phyloP scores from a whole-genome alignment of 2,888 invertebrate genomes.

The Venusia cambrica region DNA sequence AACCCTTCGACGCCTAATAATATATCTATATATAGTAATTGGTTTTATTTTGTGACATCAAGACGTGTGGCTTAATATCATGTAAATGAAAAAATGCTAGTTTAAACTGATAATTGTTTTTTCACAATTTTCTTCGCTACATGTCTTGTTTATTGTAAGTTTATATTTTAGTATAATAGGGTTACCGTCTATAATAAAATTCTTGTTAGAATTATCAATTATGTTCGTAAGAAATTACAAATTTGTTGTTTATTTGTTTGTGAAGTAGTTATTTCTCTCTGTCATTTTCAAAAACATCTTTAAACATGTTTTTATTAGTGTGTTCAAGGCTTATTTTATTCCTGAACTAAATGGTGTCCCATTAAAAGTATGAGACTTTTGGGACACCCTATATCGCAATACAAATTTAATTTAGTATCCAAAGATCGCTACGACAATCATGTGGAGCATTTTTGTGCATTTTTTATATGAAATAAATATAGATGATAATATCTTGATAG shows the following conservation, averaged over 20 bases:
- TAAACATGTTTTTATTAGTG: conserved; percentile 4
- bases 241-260: no score
- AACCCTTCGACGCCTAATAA: conserved; percentile 14
- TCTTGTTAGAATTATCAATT: no score
- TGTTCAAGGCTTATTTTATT: conserved; percentile 10
- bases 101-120: no score
- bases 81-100: neutral
- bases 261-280: no score
- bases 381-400: conserved; percentile 3
- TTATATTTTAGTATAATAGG: no score
- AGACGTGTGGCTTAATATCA: conserved; percentile 13
- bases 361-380: neutral
- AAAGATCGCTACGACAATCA: conserved; percentile 27
- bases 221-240: no score
- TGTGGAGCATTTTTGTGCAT: conserved; percentile 42
- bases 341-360: conserved; percentile 1
- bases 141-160: no score
- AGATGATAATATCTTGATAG: conserved; percentile 10
- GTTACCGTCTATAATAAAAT: no score
- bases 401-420: conserved; percentile 9
- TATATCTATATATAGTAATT: no score
- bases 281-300: no score
- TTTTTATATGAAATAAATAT: conserved; percentile 38
- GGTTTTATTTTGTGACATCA: conserved; percentile 9
- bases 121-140: conserved; percentile 14